Percentiles rank a stretch among this genome's conserved stretches.
phyloP scores from a whole-genome alignment of 2,797 vertebrate genomes.

The Labeo calbasu region DNA sequence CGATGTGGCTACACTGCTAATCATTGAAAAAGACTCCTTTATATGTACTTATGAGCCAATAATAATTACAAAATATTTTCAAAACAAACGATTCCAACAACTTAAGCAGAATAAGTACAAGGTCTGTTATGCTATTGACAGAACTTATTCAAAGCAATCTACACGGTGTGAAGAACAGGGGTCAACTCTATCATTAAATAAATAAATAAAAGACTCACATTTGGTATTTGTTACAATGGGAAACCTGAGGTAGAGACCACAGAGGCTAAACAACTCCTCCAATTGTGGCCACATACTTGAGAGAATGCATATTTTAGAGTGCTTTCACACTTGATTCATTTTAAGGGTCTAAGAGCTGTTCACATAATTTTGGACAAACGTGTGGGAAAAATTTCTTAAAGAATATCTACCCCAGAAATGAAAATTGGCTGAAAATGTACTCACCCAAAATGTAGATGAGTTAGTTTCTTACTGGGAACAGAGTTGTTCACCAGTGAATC shows the following conservation, averaged over 20 bases:
- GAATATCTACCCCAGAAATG: neutral
- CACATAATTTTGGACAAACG: neutral
- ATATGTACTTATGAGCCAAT: neutral
- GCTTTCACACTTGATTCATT: constrained; percentile 1
- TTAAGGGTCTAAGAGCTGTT: neutral
- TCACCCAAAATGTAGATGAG: neutral
- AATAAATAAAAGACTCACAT: constrained; percentile 33
- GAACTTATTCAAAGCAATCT: constrained; percentile 15
- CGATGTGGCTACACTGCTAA: neutral
- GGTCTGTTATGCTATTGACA: constrained; percentile 3
- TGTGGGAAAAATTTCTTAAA: neutral
- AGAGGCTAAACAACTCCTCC: constrained; percentile 33
- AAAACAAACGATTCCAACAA: neutral
- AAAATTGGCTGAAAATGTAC: neutral
- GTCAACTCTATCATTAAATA: constrained; percentile 21
- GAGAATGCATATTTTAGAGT: constrained; percentile 13
- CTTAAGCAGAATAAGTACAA: neutral
- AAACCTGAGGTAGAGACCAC: constrained; percentile 34
- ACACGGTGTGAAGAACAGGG: constrained; percentile 8
- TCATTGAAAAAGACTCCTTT: neutral
- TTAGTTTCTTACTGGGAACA: neutral
- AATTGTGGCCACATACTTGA: constrained; percentile 13
- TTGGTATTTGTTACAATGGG: constrained; percentile 52
- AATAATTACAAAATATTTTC: constrained; percentile 4
- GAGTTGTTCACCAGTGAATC: neutral